Conservation (phyloP, 2,113 vertebrate species). For the Fulmarus glacialis region DNA sequence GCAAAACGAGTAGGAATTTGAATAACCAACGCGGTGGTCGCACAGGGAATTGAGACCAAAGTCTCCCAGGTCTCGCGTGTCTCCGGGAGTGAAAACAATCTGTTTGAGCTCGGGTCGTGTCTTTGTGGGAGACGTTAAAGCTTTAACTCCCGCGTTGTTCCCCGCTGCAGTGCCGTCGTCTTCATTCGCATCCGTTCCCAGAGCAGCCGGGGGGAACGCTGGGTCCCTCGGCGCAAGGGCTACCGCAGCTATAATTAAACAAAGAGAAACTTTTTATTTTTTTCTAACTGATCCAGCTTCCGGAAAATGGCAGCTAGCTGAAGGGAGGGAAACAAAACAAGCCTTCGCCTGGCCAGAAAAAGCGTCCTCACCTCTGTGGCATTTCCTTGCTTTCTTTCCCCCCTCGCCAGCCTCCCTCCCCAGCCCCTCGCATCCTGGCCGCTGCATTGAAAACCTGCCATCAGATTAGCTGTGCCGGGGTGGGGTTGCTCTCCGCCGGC, state of each 20-base stretch:
- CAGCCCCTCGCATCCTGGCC: background rate
- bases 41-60: background rate
- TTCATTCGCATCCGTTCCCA: background rate
- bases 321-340: constrained; percentile 32
- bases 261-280: constrained; percentile 38
- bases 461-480: constrained; percentile 7
- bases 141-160: background rate
- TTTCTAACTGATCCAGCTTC: background rate
- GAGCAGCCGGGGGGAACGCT: background rate
- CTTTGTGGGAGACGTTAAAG: background rate
- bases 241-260: background rate
- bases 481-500: background rate
- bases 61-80: background rate
- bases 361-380: constrained; percentile 56
- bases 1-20: background rate
- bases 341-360: background rate
- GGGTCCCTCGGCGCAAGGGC: background rate
- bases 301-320: constrained; percentile 34
- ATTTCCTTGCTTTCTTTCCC: constrained; percentile 66
- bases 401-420: background rate
- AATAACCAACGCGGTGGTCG: accelerated
- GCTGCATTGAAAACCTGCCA: background rate
- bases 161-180: accelerated
- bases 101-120: accelerated
- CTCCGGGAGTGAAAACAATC: background rate